Conservation (phyloP, 2,113 vertebrate species). For the Pungitius pungitius region DNA sequence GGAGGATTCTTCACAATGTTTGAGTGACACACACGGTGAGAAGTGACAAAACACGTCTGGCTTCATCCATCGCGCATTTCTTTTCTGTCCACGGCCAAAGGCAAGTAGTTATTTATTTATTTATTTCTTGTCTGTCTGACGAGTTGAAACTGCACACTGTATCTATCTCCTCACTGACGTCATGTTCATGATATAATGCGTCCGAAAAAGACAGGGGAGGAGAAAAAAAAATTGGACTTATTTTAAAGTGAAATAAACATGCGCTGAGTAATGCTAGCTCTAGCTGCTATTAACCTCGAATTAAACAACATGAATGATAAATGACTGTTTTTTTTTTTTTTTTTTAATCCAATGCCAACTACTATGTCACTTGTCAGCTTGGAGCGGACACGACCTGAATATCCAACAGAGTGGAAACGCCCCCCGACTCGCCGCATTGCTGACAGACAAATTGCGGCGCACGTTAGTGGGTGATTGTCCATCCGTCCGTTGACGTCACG, state of each 20-base stretch:
- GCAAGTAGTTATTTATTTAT: not conserved
- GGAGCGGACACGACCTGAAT: slow-evolving; percentile 65
- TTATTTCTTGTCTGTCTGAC: not conserved
- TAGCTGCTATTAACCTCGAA: not conserved
- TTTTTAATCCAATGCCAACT: slow-evolving; percentile 40
- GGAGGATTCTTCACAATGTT: slow-evolving; percentile 27
- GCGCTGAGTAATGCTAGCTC: not conserved
- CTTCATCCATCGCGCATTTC: slow-evolving; percentile 33
- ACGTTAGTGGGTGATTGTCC: slow-evolving; percentile 35
- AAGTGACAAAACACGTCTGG: slow-evolving; percentile 41
- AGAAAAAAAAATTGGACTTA: not conserved
- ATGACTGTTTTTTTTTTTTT: too few relatives aligned
- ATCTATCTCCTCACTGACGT: not conserved
- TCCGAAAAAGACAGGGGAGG: not conserved
- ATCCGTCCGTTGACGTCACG: not conserved
- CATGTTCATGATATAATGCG: not conserved
- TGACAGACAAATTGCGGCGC: slow-evolving; percentile 45
- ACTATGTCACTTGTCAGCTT: slow-evolving; percentile 56
- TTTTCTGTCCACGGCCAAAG: slow-evolving; percentile 17
- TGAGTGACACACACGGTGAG: slow-evolving; percentile 31
- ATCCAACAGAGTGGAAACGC: slow-evolving; percentile 64
- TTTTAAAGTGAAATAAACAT: not conserved
- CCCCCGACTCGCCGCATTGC: slow-evolving; percentile 39
- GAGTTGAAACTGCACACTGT: not conserved
- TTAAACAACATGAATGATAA: slow-evolving; percentile 6